A percentile compares a stretch with the other conserved stretches of the same genome.
Conservation (phyloP, 1,140 invertebrate genomes). For the Sweltsa coloradensis region DNA sequence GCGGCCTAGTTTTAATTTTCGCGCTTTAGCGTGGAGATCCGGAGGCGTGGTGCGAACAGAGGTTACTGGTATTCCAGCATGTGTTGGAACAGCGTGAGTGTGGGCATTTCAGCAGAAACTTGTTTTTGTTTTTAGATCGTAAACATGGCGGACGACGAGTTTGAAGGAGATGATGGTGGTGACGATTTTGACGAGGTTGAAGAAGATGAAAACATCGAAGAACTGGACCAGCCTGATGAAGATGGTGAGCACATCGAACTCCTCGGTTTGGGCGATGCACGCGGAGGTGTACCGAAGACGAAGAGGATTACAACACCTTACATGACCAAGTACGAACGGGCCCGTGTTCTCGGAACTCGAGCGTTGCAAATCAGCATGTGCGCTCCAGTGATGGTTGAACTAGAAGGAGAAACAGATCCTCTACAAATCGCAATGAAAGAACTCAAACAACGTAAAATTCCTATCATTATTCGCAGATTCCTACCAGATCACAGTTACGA, state of each 20-base stretch:
- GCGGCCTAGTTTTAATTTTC: too few relatives aligned
- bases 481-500: constrained; percentile 98
- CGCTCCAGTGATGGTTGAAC: constrained; percentile 99
- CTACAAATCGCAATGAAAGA: constrained; percentile 99
- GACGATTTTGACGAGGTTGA: constrained; percentile 72
- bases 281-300: constrained; percentile 63
- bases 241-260: constrained; percentile 58
- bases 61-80: too few relatives aligned
- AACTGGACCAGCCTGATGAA: constrained; percentile 46
- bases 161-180: constrained; percentile 58
- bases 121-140: too few relatives aligned
- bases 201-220: constrained; percentile 68
- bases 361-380: constrained; percentile 99
- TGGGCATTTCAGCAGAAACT: too few relatives aligned
- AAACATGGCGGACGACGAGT: constrained; percentile 63
- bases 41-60: too few relatives aligned
- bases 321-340: constrained; percentile 98
- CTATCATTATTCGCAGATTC: constrained; percentile 94
- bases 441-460: constrained; percentile 95
- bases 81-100: too few relatives aligned
- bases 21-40: too few relatives aligned
- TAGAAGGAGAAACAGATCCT: constrained; percentile 98
- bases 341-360: constrained; percentile 86
- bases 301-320: constrained; percentile 81
- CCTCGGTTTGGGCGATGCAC: constrained; percentile 51